Percentiles rank a stretch among this genome's conserved stretches.
Conservation (phyloP, 2,888 invertebrate species). For the Phasia obesa region DNA sequence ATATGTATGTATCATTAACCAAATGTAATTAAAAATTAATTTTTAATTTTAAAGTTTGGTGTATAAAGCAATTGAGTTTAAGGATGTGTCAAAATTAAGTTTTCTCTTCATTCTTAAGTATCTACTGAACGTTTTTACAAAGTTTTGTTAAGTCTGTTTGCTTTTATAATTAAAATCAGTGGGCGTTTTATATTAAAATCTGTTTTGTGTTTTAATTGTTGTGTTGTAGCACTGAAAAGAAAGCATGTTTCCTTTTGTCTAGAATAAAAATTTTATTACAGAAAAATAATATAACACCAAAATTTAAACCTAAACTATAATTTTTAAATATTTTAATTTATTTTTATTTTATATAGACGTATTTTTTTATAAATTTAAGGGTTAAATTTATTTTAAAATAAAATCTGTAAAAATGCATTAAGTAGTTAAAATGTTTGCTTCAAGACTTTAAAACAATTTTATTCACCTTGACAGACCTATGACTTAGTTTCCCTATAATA, state of each 20-base stretch:
- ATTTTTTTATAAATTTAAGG: too few species aligned
- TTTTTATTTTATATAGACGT: neutral
- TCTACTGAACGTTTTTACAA: too few species aligned
- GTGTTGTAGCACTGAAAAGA: slow-evolving; percentile 4
- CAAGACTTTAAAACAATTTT: too few species aligned
- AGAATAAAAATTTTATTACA: neutral
- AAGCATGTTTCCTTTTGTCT: slow-evolving; percentile 13
- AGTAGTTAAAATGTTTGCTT: neutral
- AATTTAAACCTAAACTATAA: neutral
- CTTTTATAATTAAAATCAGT: neutral
- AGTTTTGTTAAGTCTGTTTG: neutral
- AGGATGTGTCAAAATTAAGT: too few species aligned
- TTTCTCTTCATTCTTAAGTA: too few species aligned
- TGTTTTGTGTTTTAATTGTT: neutral
- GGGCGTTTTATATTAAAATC: neutral
- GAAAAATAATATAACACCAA: neutral
- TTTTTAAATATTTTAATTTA: neutral
- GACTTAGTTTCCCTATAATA: too few species aligned
- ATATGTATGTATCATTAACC: too few species aligned
- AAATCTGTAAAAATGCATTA: slow-evolving; percentile 5
- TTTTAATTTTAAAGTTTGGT: too few species aligned
- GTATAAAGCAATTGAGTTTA: too few species aligned
- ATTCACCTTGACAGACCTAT: too few species aligned
- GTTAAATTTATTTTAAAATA: slow-evolving; percentile 20
- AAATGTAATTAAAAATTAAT: too few species aligned